Percentiles rank a stretch among this genome's conserved stretches.
These are phyloP conservation scores for Calameuta filiformis DNA, from an alignment of 2,888 invertebrate species.

Conservation along the genomic window DNA sequence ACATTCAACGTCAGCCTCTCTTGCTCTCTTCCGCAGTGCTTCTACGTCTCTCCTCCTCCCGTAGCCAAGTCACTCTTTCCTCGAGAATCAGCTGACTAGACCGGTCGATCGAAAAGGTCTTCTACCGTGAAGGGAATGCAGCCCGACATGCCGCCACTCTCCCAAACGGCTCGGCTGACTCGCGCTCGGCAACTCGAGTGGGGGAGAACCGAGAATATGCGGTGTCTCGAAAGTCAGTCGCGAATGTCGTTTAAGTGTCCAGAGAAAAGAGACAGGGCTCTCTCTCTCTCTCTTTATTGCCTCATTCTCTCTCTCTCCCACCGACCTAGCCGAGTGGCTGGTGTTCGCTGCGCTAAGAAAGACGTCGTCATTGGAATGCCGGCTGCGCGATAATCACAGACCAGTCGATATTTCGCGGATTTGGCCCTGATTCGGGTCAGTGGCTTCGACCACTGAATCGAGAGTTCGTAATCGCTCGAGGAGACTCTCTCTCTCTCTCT, in stretches of 20 bases:
- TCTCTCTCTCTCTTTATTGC: too few species aligned
- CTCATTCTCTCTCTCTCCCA: neutral
- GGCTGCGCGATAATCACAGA: neutral
- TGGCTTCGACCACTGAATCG: neutral
- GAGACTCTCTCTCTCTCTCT: neutral
- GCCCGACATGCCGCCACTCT: neutral
- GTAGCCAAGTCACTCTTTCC: neutral
- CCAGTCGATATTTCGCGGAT: neutral
- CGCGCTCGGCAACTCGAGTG: neutral
- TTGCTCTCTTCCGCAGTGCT: neutral
- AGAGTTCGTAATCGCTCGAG: neutral
- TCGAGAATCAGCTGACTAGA: neutral
- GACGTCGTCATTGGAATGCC: neutral
- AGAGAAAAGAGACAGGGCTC: neutral
- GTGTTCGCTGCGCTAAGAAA: neutral
- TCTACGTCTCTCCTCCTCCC: neutral
- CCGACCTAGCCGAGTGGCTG: neutral
- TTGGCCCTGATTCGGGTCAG: neutral
- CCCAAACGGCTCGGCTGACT: neutral
- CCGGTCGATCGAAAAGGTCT: slow-evolving; percentile 1
- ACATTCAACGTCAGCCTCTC: neutral
- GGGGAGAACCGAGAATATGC: neutral
- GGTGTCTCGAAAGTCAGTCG: neutral
- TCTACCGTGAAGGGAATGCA: slow-evolving; percentile 1
- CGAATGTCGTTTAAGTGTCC: neutral